Conservation (phyloP, 1,140 invertebrate genomes). For the Antheraea pernyi region DNA sequence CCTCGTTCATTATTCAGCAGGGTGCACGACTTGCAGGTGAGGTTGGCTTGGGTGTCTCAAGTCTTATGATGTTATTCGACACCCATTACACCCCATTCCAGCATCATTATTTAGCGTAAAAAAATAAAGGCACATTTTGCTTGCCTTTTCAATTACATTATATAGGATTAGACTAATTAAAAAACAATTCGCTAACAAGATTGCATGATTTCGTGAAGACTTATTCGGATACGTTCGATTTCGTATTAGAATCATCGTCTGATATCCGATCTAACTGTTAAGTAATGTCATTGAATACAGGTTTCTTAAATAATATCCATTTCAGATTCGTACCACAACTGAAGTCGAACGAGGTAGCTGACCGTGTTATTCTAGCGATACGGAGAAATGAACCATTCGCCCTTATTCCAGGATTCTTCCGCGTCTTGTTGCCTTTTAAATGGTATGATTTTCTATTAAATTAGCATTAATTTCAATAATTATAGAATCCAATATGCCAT, state of each 20-base stretch:
- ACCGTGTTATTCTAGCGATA: slow-evolving; percentile 90
- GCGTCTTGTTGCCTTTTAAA: slow-evolving; percentile 83
- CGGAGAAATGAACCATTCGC: slow-evolving; percentile 89
- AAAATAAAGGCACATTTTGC: too few relatives aligned
- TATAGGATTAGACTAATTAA: background rate
- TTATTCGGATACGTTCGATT: background rate
- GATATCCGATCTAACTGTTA: slow-evolving; percentile 4
- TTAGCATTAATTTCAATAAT: too few relatives aligned
- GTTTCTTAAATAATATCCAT: slow-evolving; percentile 13
- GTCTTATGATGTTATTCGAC: too few relatives aligned
- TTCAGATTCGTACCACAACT: slow-evolving; percentile 89
- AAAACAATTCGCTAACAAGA: background rate
- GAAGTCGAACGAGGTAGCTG: slow-evolving; percentile 91
- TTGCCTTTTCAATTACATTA: too few relatives aligned
- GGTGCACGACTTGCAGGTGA: too few relatives aligned
- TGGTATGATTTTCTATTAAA: slow-evolving; percentile 77
- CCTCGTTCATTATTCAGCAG: too few relatives aligned
- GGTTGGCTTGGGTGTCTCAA: too few relatives aligned
- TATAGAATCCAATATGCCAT: too few relatives aligned
- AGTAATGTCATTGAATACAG: background rate
- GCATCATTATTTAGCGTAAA: too few relatives aligned
- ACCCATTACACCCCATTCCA: too few relatives aligned
- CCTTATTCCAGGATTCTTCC: slow-evolving; percentile 87
- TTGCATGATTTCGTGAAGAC: background rate
- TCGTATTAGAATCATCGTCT: background rate